These are phyloP conservation scores for Acomys russatus DNA, from an alignment of 2,797 vertebrate species.

Conservation along the genomic window DNA sequence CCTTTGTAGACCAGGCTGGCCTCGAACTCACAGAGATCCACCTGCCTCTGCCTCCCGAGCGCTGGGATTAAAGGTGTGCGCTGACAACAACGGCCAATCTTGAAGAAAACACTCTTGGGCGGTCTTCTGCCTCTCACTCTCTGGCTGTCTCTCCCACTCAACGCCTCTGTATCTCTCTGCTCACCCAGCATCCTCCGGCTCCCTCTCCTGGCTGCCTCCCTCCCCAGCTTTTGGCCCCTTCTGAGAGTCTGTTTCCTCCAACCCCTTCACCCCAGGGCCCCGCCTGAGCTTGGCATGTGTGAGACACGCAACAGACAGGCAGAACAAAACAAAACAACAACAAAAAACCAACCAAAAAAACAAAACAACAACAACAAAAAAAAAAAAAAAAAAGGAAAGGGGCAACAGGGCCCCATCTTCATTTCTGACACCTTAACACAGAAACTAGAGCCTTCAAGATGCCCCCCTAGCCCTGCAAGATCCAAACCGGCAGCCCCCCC, in stretches of 20 bases:
- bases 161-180: neutral
- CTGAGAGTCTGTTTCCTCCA: neutral
- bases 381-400: neutral
- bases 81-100: neutral
- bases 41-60: neutral
- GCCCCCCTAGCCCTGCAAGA: neutral
- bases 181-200: neutral
- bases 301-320: neutral
- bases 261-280: neutral
- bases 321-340: too few relatives aligned
- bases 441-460: neutral
- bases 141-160: neutral
- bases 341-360: too few relatives aligned
- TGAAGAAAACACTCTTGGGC: neutral
- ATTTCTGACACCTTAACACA: neutral
- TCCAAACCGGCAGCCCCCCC: neutral
- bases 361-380: too few relatives aligned
- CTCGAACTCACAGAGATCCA: neutral
- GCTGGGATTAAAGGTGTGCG: neutral
- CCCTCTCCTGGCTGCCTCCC: neutral
- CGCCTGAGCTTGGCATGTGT: neutral
- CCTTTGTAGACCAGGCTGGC: neutral
- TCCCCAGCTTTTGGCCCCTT: too few relatives aligned
- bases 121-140: neutral
- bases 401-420: rapidly evolving